Conservation (phyloP, 1,140 invertebrate genomes). For the Cyclina sinensis region DNA sequence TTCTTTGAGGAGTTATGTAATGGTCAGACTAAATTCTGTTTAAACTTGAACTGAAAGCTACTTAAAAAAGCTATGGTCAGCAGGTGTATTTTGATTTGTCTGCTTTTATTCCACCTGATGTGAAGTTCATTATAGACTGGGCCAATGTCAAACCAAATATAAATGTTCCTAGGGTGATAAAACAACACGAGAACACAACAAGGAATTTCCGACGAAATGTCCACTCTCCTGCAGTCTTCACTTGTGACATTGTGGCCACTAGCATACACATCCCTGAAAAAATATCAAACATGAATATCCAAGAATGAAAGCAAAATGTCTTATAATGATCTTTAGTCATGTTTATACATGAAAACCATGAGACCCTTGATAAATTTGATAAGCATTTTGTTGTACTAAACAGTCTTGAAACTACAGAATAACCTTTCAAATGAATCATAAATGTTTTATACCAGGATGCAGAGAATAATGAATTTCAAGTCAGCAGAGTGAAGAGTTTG, state of each 20-base stretch:
- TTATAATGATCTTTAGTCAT: no score
- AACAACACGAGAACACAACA: slow-evolving; percentile 84
- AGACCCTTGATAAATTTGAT: no score
- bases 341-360: no score
- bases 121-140: slow-evolving; percentile 86
- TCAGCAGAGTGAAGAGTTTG: no score
- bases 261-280: slow-evolving; percentile 89
- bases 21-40: no score
- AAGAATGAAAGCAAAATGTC: no score
- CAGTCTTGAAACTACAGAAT: no score
- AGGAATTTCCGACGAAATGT: slow-evolving; percentile 64
- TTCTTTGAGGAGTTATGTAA: no score
- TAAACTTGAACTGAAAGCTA: neutral
- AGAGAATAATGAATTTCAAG: no score
- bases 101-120: slow-evolving; percentile 73
- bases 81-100: slow-evolving; percentile 82
- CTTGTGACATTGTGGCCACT: slow-evolving; percentile 86
- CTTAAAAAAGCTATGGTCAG: neutral
- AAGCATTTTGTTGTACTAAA: no score
- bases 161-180: slow-evolving; percentile 89
- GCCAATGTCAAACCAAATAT: slow-evolving; percentile 89
- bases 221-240: slow-evolving; percentile 61
- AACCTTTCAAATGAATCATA: no score
- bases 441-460: no score
- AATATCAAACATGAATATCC: neutral